Evolutionary conservation across 2,797 vertebrate genomes (phyloP).

Genomic region (Megalops cyprinoides): DNA sequence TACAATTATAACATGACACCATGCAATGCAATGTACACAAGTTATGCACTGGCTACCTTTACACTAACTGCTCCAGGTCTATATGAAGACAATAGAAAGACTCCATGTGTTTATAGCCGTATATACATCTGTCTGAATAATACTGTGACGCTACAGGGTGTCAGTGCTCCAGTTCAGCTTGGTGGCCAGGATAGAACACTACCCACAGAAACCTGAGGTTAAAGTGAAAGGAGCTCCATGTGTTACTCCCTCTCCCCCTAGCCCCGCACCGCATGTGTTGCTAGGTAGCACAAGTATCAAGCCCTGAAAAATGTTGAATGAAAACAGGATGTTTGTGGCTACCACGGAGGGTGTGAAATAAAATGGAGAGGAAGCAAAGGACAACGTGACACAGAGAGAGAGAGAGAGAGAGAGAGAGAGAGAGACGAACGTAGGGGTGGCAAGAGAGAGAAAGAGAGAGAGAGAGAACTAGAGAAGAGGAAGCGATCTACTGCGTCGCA

Average conservation of each 20-base stretch:
- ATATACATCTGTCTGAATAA: no score
- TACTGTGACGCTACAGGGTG: no score
- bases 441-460: background rate
- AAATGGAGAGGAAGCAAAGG: slow-evolving; percentile 1
- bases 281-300: background rate
- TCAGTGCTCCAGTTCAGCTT: no score
- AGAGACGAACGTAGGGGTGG: background rate
- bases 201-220: no score
- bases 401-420: background rate
- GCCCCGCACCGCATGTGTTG: background rate
- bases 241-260: background rate
- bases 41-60: no score
- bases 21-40: no score
- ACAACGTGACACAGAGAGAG: background rate
- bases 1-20: no score
- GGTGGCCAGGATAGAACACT: no score
- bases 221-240: no score
- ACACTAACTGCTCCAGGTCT: no score
- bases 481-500: background rate
- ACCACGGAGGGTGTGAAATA: background rate
- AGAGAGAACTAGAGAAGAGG: background rate
- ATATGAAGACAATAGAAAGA: no score
- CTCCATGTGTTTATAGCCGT: no score
- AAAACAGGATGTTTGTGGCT: slow-evolving; percentile 9
- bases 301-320: background rate